Evolutionary conservation across 2,888 invertebrate genomes (phyloP).

Genomic region (Calliscelio sp.): DNA sequence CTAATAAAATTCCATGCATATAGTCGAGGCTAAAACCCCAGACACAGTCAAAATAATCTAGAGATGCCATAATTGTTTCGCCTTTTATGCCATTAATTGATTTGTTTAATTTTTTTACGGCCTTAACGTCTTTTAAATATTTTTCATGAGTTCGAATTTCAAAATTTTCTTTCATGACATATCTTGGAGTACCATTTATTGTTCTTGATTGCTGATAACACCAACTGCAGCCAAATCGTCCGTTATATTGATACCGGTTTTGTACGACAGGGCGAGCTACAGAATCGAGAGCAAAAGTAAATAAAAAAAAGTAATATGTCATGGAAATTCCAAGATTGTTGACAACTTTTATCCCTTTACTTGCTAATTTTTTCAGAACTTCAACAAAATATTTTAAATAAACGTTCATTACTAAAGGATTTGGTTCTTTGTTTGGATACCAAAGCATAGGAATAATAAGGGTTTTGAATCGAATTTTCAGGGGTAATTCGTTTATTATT

Average conservation of each 20-base stretch:
- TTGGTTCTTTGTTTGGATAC: slow-evolving; percentile 34
- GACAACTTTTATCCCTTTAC: neutral
- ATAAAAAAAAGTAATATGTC: slow-evolving; percentile 16
- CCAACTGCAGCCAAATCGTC: slow-evolving; percentile 38
- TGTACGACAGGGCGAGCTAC: slow-evolving; percentile 48
- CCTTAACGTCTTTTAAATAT: slow-evolving; percentile 29
- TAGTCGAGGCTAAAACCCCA: slow-evolving; percentile 57
- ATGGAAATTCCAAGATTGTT: neutral
- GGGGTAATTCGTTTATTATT: slow-evolving; percentile 41
- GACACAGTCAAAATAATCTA: slow-evolving; percentile 53
- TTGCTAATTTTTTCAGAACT: neutral
- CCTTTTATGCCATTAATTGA: slow-evolving; percentile 47
- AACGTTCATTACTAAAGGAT: slow-evolving; percentile 28
- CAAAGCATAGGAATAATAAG: slow-evolving; percentile 28
- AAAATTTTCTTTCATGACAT: neutral
- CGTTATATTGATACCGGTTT: slow-evolving; percentile 29
- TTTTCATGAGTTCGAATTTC: slow-evolving; percentile 20
- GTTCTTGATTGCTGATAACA: slow-evolving; percentile 15
- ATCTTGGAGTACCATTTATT: slow-evolving; percentile 12
- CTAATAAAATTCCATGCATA: slow-evolving; percentile 45
- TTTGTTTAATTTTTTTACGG: neutral
- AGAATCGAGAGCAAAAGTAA: slow-evolving; percentile 32
- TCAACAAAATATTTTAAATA: slow-evolving; percentile 34
- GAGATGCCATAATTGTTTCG: neutral
- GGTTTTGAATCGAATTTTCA: slow-evolving; percentile 28